These are phyloP conservation scores for Poeciliopsis paucimaculata DNA, from an alignment of 2,797 vertebrate species.

Conservation along the genomic window DNA sequence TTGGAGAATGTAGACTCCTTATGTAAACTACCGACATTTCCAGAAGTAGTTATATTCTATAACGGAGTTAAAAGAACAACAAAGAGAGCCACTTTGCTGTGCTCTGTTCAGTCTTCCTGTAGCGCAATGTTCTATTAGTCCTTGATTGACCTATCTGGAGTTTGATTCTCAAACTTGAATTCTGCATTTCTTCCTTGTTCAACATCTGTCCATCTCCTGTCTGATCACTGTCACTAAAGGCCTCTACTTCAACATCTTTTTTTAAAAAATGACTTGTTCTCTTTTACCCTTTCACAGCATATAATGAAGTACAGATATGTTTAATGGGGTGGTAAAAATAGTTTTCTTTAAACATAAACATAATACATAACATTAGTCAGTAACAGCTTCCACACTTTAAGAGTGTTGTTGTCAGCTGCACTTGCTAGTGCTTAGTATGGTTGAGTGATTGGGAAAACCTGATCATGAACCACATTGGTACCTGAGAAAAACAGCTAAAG, in stretches of 20 bases:
- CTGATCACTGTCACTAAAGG: background rate
- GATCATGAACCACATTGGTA: background rate
- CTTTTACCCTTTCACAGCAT: background rate
- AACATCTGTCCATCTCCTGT: background rate
- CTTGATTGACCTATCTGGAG: background rate
- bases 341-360: background rate
- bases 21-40: background rate
- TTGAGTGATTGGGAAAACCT: background rate
- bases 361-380: background rate
- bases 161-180: background rate
- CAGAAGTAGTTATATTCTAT: background rate
- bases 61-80: background rate
- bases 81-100: background rate
- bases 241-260: background rate
- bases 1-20: background rate
- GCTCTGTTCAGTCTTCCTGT: background rate
- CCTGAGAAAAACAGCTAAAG: background rate
- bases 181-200: background rate
- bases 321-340: background rate
- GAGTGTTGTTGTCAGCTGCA: background rate
- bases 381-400: background rate
- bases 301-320: background rate
- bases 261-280: background rate
- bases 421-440: background rate
- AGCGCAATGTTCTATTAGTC: background rate